Evolutionary conservation across 2,888 invertebrate genomes (phyloP).

Genomic region (Meiosimyza platycephala): DNA sequence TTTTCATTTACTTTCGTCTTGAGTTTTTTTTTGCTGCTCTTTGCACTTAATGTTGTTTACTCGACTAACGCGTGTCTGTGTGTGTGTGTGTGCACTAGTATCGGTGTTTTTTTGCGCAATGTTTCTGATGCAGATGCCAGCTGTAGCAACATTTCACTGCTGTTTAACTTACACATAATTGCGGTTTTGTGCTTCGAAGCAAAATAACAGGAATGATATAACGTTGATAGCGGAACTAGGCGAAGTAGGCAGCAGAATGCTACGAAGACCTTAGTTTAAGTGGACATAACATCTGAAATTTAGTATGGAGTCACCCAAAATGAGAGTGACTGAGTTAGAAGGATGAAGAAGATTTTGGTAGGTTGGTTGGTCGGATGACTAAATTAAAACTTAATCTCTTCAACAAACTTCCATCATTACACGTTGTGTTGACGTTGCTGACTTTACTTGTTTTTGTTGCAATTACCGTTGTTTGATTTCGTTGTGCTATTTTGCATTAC

Average conservation of each 20-base stretch:
- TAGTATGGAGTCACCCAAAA: too few species aligned
- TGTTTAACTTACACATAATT: not conserved
- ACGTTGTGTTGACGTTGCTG: not conserved
- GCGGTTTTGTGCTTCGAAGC: not conserved
- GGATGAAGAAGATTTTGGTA: too few species aligned
- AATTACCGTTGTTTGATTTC: slow-evolving; percentile 1
- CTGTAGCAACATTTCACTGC: not conserved
- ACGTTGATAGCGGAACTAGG: too few species aligned
- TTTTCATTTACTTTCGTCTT: not conserved
- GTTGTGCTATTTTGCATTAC: not conserved
- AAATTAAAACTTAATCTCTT: slow-evolving; percentile 22
- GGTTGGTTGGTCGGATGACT: not conserved
- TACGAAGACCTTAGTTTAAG: too few species aligned
- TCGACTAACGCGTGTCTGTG: slow-evolving; percentile 16
- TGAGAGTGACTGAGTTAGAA: too few species aligned
- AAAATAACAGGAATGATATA: too few species aligned
- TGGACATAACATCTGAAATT: too few species aligned
- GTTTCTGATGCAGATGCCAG: too few species aligned
- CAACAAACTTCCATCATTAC: slow-evolving; percentile 19
- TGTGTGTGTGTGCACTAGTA: too few species aligned
- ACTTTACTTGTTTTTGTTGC: slow-evolving; percentile 2
- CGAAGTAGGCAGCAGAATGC: too few species aligned
- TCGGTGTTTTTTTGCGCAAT: not conserved
- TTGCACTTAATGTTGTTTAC: not conserved
- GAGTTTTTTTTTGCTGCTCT: not conserved